Evolutionary conservation across 2,113 vertebrate species (phyloP).

Genomic region (Rhinolophus sinicus): DNA sequence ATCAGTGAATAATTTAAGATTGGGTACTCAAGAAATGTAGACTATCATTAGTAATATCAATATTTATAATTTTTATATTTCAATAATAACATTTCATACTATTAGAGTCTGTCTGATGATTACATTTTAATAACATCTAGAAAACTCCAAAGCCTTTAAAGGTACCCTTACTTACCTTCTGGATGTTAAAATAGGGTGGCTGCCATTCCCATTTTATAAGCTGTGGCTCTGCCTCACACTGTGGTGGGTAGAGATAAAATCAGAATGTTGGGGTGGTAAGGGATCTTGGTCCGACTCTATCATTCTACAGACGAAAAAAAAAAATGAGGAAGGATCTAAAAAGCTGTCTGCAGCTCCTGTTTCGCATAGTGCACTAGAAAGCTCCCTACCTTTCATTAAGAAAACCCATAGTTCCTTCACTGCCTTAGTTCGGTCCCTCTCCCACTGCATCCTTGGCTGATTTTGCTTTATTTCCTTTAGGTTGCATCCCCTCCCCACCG

Average conservation of each 20-base stretch:
- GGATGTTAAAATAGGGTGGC: background rate
- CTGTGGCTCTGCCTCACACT: too few species aligned
- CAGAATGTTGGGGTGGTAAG: background rate
- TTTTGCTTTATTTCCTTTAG: background rate
- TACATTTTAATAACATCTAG: background rate
- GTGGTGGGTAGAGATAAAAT: background rate
- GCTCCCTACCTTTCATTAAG: background rate
- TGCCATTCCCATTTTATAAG: background rate
- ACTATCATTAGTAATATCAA: background rate
- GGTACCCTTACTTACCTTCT: background rate
- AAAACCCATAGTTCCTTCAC: too few species aligned
- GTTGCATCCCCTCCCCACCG: background rate
- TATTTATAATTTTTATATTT: background rate
- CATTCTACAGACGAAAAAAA: background rate
- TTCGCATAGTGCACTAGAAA: background rate
- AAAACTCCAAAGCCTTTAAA: background rate
- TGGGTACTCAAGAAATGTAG: background rate
- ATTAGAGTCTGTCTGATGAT: background rate
- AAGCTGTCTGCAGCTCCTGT: background rate
- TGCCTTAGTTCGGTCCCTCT: too few species aligned
- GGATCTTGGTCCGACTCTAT: background rate
- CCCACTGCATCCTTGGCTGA: background rate
- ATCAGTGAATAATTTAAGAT: background rate
- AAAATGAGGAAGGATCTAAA: background rate
- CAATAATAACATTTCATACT: background rate